Evolutionary conservation across 2,113 vertebrate species (phyloP), one percentile per base, ranked within the genome.

Genomic region (Trachemys scripta): DNA sequence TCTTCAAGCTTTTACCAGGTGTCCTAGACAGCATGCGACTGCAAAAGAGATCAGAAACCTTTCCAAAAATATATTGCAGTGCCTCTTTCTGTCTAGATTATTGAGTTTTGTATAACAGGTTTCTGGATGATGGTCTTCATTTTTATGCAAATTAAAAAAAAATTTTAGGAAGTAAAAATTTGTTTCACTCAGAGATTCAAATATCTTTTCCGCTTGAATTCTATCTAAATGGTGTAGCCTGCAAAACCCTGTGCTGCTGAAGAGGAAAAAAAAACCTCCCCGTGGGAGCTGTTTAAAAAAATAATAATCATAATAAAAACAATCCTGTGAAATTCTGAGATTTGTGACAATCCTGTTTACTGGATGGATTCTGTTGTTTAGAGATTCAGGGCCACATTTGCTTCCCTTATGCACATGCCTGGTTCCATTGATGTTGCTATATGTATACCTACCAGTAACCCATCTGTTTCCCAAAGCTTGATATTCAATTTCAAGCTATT

Each of bases 1-100:
- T 84, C 94, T 98, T 93, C 80, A 95, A 96, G 94, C 85, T 96
- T 94, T 96, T 94, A 97, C 96, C 97, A 97, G 96, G 79, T 96
- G 93, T 96, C 90, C 90, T 92, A 95, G 90, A 97, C 83, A 93
- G 78, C 87, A 82, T 86, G 88, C 94, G 90, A 89, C 86, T 78
- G 91, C 57, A 94, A 92, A 97, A 92, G 86, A 90, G 86, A 92
- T 59, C 49, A 17, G 78, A 96, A 96, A 80, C n/a, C 75, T 89
- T 92, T 79, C 79, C 65, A 92, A 95, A 92, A 81, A 95, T 95
- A 81, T 94, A 92, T 76, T 85, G 27, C 49, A 85, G 53, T 90
- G 69, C 92, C 56, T 96, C 82, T 97, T 94, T 92, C 90, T 83
- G 94, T 62, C 83, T 94, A 75, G 45, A 80, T 94, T 81, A 89